Conservation (phyloP, 2,113 vertebrate species). For the Camelus dromedarius region DNA sequence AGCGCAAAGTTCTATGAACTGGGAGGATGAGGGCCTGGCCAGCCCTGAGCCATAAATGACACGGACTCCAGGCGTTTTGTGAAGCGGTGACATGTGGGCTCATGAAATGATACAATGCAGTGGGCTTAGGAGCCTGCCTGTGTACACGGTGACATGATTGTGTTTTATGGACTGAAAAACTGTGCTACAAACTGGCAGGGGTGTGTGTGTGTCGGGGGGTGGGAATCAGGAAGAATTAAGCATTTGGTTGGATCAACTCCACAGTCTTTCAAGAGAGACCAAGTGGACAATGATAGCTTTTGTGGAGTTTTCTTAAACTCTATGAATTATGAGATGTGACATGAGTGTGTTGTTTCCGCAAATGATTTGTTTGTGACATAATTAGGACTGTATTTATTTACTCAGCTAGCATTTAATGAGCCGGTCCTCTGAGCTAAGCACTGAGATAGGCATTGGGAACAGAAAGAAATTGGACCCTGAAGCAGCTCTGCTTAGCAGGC, state of each 20-base stretch:
- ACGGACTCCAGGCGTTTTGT: slow-evolving; percentile 72
- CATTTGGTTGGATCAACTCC: background rate
- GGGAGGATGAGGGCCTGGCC: slow-evolving; percentile 61
- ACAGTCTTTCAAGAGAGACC: background rate
- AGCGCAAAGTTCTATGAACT: slow-evolving; percentile 9
- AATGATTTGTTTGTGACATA: background rate
- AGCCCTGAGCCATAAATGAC: slow-evolving; percentile 69
- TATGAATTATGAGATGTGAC: background rate
- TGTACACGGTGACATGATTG: slow-evolving; percentile 31
- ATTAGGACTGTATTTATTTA: background rate
- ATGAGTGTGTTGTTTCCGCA: background rate
- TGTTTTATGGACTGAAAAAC: slow-evolving; percentile 71
- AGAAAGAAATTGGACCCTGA: background rate
- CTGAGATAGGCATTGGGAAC: background rate
- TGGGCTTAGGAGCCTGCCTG: slow-evolving; percentile 32
- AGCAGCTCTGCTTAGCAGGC: background rate
- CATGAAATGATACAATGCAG: slow-evolving; percentile 65
- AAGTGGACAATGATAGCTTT: background rate
- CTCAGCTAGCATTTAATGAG: background rate
- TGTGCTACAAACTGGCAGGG: slow-evolving; percentile 22
- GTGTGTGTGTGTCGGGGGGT: background rate
- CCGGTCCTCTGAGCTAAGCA: background rate
- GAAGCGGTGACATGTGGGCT: slow-evolving; percentile 65
- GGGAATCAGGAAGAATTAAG: slow-evolving; percentile 32
- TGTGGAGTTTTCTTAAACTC: background rate